Conservation (phyloP, 2,888 invertebrate genomes). For the Andrena minutula region DNA sequence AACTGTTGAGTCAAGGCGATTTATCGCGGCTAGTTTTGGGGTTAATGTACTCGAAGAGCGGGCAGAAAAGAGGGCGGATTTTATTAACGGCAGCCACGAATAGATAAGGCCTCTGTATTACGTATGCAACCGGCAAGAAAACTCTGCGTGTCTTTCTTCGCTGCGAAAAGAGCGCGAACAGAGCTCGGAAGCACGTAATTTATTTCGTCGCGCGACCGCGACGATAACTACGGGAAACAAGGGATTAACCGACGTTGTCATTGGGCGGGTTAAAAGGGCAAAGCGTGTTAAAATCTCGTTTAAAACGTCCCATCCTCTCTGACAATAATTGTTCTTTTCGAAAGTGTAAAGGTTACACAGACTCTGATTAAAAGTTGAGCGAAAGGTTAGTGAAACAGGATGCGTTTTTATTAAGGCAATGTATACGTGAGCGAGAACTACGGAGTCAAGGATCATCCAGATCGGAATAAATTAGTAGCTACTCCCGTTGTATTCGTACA, state of each 20-base stretch:
- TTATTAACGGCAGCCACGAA: slow-evolving; percentile 49
- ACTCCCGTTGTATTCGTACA: neutral
- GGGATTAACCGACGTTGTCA: neutral
- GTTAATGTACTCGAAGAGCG: slow-evolving; percentile 34
- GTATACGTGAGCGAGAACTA: neutral
- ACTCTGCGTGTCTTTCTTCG: slow-evolving; percentile 6
- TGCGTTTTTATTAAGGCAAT: neutral
- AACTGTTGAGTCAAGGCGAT: slow-evolving; percentile 1
- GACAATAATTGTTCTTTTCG: neutral
- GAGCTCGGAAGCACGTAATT: slow-evolving; percentile 22
- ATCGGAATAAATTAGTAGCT: neutral
- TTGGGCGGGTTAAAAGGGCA: neutral
- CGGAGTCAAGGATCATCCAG: neutral
- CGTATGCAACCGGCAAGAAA: slow-evolving; percentile 20
- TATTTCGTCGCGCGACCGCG: slow-evolving; percentile 15
- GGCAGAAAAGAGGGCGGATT: slow-evolving; percentile 23
- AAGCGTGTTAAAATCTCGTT: neutral
- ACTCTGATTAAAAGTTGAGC: neutral
- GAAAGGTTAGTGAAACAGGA: neutral
- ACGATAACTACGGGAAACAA: slow-evolving; percentile 25
- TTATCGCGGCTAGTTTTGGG: slow-evolving; percentile 32
- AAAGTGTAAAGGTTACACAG: neutral
- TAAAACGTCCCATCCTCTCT: too few species aligned
- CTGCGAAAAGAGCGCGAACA: slow-evolving; percentile 37
- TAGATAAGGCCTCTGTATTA: slow-evolving; percentile 30